Percentiles rank a stretch among this genome's conserved stretches.
phyloP scores from a whole-genome alignment of 2,113 vertebrate genomes.

The Strix aluco region DNA sequence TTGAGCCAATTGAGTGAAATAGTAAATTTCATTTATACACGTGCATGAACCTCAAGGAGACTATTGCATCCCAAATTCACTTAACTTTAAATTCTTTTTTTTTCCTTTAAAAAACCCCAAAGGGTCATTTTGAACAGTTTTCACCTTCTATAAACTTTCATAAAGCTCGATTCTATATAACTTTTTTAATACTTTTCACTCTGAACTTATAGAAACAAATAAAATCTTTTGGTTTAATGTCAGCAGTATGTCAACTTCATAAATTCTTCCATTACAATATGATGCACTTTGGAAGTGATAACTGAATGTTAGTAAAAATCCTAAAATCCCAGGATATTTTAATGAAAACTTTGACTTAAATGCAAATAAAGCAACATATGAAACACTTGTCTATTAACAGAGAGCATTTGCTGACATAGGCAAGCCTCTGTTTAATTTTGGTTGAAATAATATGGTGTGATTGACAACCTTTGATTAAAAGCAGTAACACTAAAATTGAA shows the following conservation, averaged over 20 bases:
- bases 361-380: not conserved
- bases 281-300: constrained; percentile 1
- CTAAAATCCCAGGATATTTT: not conserved
- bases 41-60: not conserved
- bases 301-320: not conserved
- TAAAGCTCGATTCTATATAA: not conserved
- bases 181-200: not conserved
- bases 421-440: not conserved
- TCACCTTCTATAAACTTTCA: not conserved
- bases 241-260: not conserved
- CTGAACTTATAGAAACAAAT: constrained; percentile 9
- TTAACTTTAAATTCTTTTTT: not conserved
- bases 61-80: not conserved
- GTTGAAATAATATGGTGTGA: not conserved
- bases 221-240: not conserved
- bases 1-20: not conserved
- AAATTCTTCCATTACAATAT: constrained; percentile 15
- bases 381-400: not conserved
- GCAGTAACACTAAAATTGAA: not conserved
- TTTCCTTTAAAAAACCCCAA: not conserved
- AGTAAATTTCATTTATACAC: not conserved
- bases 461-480: constrained; percentile 48
- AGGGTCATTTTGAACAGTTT: not conserved
- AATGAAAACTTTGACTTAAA: not conserved
- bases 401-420: not conserved